Conservation (phyloP, 92 coral and sea anemone genomes). For the Bergia puertoricense region DNA sequence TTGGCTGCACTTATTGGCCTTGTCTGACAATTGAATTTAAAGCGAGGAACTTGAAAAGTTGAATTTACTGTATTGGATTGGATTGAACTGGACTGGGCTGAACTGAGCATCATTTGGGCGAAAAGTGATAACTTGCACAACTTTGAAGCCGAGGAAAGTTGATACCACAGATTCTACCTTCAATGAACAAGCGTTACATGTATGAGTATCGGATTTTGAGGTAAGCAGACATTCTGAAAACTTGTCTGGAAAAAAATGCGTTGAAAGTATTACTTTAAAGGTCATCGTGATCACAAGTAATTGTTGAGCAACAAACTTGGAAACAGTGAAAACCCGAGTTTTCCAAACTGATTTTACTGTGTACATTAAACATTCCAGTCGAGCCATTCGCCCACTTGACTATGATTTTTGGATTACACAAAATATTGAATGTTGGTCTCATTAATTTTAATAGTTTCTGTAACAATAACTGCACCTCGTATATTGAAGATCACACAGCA, state of each 20-base stretch:
- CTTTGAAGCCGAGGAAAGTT: constrained; percentile 1
- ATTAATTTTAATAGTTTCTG: constrained; percentile 4
- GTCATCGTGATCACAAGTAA: not conserved
- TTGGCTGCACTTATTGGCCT: not conserved
- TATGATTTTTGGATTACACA: not conserved
- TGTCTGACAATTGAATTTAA: not conserved
- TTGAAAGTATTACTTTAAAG: not conserved
- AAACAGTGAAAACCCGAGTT: constrained; percentile 8
- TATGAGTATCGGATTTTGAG: constrained; percentile 7
- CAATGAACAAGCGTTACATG: not conserved
- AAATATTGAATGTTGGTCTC: not conserved
- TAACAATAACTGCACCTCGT: not conserved
- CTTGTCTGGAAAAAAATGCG: not conserved
- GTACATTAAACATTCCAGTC: not conserved
- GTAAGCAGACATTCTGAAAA: constrained; percentile 7
- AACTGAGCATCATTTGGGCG: not conserved
- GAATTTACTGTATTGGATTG: not conserved
- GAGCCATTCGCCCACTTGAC: constrained; percentile 5
- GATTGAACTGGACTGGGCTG: not conserved
- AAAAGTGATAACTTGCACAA: not conserved
- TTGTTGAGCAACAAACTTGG: not conserved
- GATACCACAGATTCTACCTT: not conserved
- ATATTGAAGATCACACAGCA: constrained; percentile 1
- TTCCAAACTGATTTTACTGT: not conserved
- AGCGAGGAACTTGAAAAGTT: not conserved